Base-by-base conservation (phyloP, 23 tunicate genomes). In the Botrylloides violaceus region DNA sequence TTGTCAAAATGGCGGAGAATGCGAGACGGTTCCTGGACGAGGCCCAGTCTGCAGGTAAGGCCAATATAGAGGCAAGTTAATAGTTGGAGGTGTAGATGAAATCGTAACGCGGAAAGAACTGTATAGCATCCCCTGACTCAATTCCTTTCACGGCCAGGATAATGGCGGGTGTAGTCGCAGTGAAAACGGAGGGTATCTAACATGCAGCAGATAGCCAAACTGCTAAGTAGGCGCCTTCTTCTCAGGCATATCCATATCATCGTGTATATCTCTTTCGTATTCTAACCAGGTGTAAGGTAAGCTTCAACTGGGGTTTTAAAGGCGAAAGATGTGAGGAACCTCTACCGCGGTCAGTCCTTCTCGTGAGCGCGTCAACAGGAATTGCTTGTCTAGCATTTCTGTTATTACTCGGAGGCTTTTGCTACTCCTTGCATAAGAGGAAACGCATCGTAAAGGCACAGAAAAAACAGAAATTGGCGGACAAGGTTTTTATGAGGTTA, bases 21-120 rank as follows among this genome's bases (percentile, higher is more conserved):
- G 74, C 29, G 49, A 68, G 31, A 26, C 37, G 7, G 74, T 68
- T 20, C 58, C 57, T 4, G 74, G 74, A 35, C 36, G 58, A 37
- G 74, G 74, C 20, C 49, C 74, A 2, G 74, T 68, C 47, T 68
- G 74, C 58, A 68, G 74, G 74, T 68, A 68, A 20, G 65, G 26
- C n/a, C n/a, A n/a, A n/a, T n/a, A n/a, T n/a, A n/a, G n/a, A n/a
- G n/a, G n/a, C n/a, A n/a, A n/a, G n/a, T n/a, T n/a, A n/a, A n/a
- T n/a, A n/a, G n/a, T n/a, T n/a, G n/a, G n/a, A n/a, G n/a, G n/a
- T n/a, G n/a, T n/a, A n/a, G n/a, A n/a, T n/a, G n/a, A n/a, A n/a
- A n/a, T n/a, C n/a, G n/a, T n/a, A n/a, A n/a, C n/a, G n/a, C n/a
- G n/a, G n/a, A n/a, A n/a, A n/a, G n/a, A n/a, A n/a, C n/a, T n/a